Evolutionary conservation across 2,797 vertebrate genomes (phyloP).

Genomic region (Pantherophis vulpinus): DNA sequence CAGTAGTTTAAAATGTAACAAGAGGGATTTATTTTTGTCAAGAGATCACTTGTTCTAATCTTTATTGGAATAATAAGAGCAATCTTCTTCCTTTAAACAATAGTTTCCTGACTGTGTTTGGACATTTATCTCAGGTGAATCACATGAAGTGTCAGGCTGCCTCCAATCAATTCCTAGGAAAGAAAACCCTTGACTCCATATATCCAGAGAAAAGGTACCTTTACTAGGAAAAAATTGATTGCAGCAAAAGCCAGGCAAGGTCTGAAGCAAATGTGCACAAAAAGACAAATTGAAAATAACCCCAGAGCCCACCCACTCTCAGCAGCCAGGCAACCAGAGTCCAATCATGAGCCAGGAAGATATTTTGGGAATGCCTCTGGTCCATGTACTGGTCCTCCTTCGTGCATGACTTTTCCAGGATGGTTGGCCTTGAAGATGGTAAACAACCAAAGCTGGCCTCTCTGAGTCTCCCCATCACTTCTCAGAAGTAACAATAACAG

Average conservation of each 20-base stretch:
- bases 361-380: not conserved
- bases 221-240: not conserved
- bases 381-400: too few relatives aligned
- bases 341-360: not conserved
- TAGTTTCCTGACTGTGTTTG: not conserved
- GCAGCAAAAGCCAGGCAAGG: not conserved
- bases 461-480: too few relatives aligned
- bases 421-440: not conserved
- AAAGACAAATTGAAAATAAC: not conserved
- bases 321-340: not conserved
- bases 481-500: too few relatives aligned
- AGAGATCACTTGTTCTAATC: not conserved
- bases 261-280: not conserved
- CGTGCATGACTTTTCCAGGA: not conserved
- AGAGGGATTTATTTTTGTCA: not conserved
- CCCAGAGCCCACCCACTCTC: not conserved
- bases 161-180: not conserved
- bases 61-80: not conserved
- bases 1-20: not conserved
- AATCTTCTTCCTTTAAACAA: not conserved
- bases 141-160: not conserved
- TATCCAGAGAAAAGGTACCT: not conserved
- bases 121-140: conserved; percentile 1
- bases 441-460: not conserved
- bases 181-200: not conserved